Evolutionary conservation across 2,797 vertebrate genomes (phyloP).

Genomic region (Pogonophryne albipinna): DNA sequence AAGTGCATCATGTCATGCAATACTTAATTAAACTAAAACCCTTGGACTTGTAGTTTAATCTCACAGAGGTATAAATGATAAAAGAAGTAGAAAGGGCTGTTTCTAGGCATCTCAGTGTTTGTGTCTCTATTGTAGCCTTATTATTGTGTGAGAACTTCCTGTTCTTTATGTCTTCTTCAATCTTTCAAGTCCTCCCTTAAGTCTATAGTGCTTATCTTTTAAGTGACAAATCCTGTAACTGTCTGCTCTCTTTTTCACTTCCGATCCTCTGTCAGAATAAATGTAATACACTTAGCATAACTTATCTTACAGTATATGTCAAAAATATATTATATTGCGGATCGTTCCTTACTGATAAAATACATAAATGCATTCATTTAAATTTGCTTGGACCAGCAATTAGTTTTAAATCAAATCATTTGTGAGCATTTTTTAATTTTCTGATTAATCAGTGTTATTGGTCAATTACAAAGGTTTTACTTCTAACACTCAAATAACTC

Average conservation of each 20-base stretch:
- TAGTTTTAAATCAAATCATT: background rate
- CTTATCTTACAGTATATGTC: background rate
- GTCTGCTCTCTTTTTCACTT: background rate
- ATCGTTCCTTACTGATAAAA: background rate
- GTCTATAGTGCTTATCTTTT: background rate
- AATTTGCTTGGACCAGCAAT: background rate
- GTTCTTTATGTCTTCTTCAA: background rate
- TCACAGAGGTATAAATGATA: background rate
- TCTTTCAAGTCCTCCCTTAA: background rate
- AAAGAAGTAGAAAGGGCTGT: background rate
- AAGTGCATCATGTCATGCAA: slow-evolving; percentile 11
- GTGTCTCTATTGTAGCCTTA: background rate
- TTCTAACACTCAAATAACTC: background rate
- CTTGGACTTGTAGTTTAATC: slow-evolving; percentile 2
- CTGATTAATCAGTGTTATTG: background rate
- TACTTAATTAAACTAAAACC: slow-evolving; percentile 17
- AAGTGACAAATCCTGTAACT: background rate
- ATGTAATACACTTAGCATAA: background rate
- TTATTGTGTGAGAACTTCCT: background rate
- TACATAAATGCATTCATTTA: background rate
- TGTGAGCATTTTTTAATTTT: background rate
- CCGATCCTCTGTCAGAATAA: background rate
- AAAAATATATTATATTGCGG: background rate
- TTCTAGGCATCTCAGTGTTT: background rate
- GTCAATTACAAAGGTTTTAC: background rate